These are phyloP conservation scores for Nothura maculosa DNA, from an alignment of 2,797 vertebrate genomes.

Conservation along the genomic window DNA sequence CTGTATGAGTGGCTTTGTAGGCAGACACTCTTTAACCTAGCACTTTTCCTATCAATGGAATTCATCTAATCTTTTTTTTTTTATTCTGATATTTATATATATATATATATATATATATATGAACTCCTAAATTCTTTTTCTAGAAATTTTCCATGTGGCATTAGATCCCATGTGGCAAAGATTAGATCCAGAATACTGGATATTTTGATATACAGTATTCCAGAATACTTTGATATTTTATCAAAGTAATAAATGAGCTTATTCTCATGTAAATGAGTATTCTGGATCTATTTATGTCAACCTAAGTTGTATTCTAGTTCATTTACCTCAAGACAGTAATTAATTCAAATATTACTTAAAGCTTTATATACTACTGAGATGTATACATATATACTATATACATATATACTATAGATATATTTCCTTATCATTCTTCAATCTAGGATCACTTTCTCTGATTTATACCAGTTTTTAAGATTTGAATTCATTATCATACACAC, in stretches of 20 bases:
- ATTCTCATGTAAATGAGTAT: not conserved
- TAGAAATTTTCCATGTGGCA: not conserved
- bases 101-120: not conserved
- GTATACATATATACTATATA: not conserved
- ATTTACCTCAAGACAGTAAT: not conserved
- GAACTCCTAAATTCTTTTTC: not conserved
- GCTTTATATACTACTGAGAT: not conserved
- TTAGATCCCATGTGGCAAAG: not conserved
- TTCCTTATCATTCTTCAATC: not conserved
- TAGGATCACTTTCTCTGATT: not conserved
- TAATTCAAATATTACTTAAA: not conserved
- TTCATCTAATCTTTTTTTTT: not conserved
- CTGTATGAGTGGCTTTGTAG: not conserved
- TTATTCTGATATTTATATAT: not conserved
- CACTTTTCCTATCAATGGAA: not conserved
- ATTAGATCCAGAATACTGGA: accelerated
- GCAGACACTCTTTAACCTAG: not conserved
- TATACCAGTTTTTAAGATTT: not conserved
- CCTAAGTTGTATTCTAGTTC: not conserved
- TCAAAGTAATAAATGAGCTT: not conserved
- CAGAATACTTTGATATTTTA: too few relatives aligned
- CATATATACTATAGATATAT: not conserved
- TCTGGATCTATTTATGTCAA: not conserved
- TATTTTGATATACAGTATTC: too few relatives aligned
- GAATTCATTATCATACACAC: not conserved